phyloP scores from a whole-genome alignment of 2,113 vertebrate species.

The Perccottus glenii region DNA sequence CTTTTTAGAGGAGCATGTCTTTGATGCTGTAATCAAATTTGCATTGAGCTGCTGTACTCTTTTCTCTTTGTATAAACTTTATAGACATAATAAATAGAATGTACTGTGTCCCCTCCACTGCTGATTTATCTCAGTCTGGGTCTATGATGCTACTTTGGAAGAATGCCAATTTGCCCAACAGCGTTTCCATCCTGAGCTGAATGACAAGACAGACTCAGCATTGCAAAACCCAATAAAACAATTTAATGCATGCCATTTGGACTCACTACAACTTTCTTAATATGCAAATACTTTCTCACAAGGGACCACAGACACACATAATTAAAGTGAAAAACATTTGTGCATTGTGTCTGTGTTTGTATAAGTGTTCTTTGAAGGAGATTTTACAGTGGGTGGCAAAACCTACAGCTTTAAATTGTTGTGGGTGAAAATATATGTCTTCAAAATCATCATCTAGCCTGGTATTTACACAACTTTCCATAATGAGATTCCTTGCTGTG shows the following conservation, averaged over 20 bases:
- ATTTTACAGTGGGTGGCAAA: constrained; percentile 22
- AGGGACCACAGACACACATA: constrained; percentile 34
- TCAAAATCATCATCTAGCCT: constrained; percentile 17
- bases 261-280: constrained; percentile 18
- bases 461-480: constrained; percentile 1
- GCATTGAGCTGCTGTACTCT: constrained; percentile 1
- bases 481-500: constrained; percentile 16
- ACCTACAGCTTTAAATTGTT: constrained; percentile 22
- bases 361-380: constrained; percentile 4
- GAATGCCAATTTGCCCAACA: constrained; percentile 31
- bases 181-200: constrained; percentile 38
- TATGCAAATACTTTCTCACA: constrained; percentile 39
- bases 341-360: constrained; percentile 22
- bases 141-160: constrained; percentile 43
- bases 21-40: constrained; percentile 2
- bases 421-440: constrained; percentile 15
- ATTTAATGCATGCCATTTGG: constrained; percentile 43
- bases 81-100: constrained; percentile 12
- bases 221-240: constrained; percentile 36
- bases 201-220: constrained; percentile 41
- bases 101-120: constrained; percentile 12
- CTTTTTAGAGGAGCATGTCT: background rate
- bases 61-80: constrained; percentile 5
- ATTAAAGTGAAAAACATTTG: constrained; percentile 47
- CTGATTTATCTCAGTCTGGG: constrained; percentile 33